These are phyloP conservation scores for Acrossocheilus wenchowensis DNA, from an alignment of 2,797 vertebrate species.

Conservation along the genomic window DNA sequence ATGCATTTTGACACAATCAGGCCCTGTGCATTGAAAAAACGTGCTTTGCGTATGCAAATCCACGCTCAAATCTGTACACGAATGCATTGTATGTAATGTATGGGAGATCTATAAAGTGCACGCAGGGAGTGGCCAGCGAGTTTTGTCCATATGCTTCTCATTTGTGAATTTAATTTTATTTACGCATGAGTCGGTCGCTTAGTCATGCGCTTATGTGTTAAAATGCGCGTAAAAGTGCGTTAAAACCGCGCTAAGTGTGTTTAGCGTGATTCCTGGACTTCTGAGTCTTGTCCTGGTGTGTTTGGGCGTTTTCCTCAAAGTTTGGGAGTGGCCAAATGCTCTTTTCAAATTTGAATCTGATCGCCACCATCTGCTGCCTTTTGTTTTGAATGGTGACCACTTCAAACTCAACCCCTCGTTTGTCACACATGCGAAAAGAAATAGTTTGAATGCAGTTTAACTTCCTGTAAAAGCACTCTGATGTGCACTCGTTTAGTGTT, in stretches of 20 bases:
- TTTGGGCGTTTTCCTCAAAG: slow-evolving; percentile 37
- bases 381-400: slow-evolving; percentile 1
- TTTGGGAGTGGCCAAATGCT: slow-evolving; percentile 27
- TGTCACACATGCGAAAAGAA: not conserved
- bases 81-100: not conserved
- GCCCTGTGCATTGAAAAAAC: not conserved
- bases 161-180: not conserved
- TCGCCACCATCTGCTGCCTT: slow-evolving; percentile 36
- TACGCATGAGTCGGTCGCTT: not conserved
- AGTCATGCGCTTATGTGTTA: not conserved
- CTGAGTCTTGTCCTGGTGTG: not conserved
- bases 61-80: not conserved
- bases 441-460: not conserved
- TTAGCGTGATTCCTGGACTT: not conserved
- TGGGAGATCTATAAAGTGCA: not conserved
- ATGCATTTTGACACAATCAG: not conserved
- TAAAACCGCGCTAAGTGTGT: not conserved
- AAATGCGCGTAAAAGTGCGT: not conserved
- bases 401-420: not conserved
- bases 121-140: not conserved
- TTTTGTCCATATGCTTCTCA: not conserved
- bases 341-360: slow-evolving; percentile 39
- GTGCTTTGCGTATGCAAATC: not conserved
- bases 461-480: too few species aligned
- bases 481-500: not conserved